Base-by-base conservation (phyloP, 2,888 invertebrate genomes). In the Anticlea derivata region DNA sequence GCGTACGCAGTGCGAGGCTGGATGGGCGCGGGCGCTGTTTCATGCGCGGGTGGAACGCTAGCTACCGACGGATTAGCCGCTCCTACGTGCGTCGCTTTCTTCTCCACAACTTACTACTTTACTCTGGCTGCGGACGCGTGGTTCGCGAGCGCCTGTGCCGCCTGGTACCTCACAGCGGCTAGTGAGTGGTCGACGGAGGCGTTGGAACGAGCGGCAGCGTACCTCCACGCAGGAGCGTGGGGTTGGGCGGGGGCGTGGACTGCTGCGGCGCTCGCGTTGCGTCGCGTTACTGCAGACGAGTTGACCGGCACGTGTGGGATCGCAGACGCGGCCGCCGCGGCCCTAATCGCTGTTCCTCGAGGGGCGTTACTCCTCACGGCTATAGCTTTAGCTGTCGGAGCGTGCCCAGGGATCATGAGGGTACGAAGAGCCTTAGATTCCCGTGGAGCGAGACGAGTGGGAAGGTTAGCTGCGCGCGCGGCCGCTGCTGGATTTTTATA, bases 121-220 rank as follows among this genome's bases (percentile, higher is more conserved):
- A 95, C 95, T 23, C 84, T 96, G 69, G 95, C 96, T 39, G 95
- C 95, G 51, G 94, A 94, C 68, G 93, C 95, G 53, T 97, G 98
- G 97, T 97, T 97, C 94, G 93, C 96, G 1, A 94, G 97, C 65
- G 93, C 98, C 41, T 95, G 96, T 55, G 92, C 97, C 38, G 96
- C 97, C 48, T 98, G 97, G 96, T 96, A 96, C 73, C 91, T 98
- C 38, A 96, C 97, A 2, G 97, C 97, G 0, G 96, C 96, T 33
- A 95, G 97, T 75, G 97, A 97, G 75, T 98, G 98, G 98, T 96
- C 97, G 17, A 96, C 96, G 50, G 98, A 98, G 83, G 97, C 97
- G 1, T 92, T 98, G 43, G 97, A 97, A 80, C 94, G 95, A 38
- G 95, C 96, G 20, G 95, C 97, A 0, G 94, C 96, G 10, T 95